Base-by-base conservation (phyloP, 2,113 vertebrate species). In the Dromaius novaehollandiae region DNA sequence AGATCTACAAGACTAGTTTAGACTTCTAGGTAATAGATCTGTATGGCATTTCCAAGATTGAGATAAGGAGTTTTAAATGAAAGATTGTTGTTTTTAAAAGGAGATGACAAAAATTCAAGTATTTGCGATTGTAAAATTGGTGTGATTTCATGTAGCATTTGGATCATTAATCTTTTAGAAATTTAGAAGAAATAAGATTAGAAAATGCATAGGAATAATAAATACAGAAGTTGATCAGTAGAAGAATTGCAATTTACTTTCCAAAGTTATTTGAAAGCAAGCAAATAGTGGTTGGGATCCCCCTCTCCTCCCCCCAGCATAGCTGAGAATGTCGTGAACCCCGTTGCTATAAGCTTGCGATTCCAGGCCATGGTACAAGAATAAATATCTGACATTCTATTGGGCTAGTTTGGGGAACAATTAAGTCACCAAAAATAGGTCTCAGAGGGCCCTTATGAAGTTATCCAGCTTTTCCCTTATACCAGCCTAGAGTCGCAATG, bases 51-150 rank as follows among this genome's bases (percentile, higher is more conserved):
- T 81, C 26, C 32, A 22, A 55, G 7, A 60, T 22, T 32, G 34
- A 46, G 38, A 19, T 77, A 77, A 64, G 3, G 3, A 53, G 4
- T 11, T 76, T 71, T 8, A 42, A 32, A 22, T 75, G 30, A 60
- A 44, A 42, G 55, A 14, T 19, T 32, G 3, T 70, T 42, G 1
- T 42, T 76, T 69, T 83, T 84, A 42, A 24, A 77, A 87, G 48
- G 9, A 64, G 11, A 21, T 48, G 24, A 15, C 17, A 16, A 63
- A 55, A 30, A 11, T 19, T 7, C 2, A 30, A 34, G 12, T 60
- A 42, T 30, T 75, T 55, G 11, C 56, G 40, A 34, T 3, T 0
- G 21, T 58, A 63, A 83, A 89, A 25, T 0, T 21, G 7, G 5
- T 81, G 40, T 9, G 8, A 5, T 44, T 73, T 81, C 3, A 17